These are phyloP conservation scores for Tragelaphus imberbis DNA, from an alignment of 2,113 vertebrate genomes.

Conservation along the genomic window DNA sequence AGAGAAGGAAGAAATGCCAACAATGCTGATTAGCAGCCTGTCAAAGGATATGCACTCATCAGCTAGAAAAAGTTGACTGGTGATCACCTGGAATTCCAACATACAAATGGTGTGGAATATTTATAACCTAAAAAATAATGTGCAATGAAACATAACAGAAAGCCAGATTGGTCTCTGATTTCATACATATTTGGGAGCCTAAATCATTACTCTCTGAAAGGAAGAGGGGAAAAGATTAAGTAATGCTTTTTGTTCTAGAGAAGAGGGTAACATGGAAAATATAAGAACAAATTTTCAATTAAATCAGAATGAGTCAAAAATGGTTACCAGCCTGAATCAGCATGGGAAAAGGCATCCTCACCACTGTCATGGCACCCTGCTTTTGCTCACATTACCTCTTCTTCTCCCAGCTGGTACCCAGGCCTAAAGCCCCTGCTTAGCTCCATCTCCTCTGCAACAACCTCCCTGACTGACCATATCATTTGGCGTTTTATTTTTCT, in stretches of 20 bases:
- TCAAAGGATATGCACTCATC: background rate
- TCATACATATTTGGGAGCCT: background rate
- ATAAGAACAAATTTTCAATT: background rate
- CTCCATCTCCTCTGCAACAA: background rate
- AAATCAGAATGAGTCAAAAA: background rate
- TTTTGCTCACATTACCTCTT: background rate
- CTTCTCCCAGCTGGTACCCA: too few relatives aligned
- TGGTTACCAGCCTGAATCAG: background rate
- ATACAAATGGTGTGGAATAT: background rate
- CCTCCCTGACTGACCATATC: background rate
- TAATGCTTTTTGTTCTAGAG: background rate
- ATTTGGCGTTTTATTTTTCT: background rate
- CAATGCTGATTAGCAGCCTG: background rate
- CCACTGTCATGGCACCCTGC: too few relatives aligned
- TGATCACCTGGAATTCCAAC: background rate
- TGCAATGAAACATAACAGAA: background rate
- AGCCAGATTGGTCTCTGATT: background rate
- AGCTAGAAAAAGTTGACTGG: background rate
- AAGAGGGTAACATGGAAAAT: background rate
- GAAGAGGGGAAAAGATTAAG: background rate
- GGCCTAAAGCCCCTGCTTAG: background rate
- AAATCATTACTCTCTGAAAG: background rate
- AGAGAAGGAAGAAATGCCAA: background rate
- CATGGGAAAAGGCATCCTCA: background rate
- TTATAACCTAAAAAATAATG: background rate